Evolutionary conservation across 2,113 vertebrate genomes (phyloP).

Genomic region (Phyllostomus hastatus): DNA sequence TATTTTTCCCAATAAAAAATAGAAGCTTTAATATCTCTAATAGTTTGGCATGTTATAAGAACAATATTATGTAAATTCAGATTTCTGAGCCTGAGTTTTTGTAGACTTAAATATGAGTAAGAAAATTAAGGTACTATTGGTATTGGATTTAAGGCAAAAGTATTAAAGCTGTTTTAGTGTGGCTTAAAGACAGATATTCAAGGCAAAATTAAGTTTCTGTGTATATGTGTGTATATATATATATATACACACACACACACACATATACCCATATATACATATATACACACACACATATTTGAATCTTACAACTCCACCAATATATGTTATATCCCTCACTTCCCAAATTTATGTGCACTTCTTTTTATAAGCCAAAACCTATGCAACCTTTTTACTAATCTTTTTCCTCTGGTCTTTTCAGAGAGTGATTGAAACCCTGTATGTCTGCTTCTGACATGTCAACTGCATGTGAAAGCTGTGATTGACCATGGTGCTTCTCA

Average conservation of each 20-base stretch:
- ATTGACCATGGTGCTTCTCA: neutral
- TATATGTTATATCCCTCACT: neutral
- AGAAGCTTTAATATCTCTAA: neutral
- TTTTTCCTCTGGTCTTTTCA: neutral
- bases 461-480: neutral
- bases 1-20: conserved; percentile 26
- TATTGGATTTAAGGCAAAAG: conserved; percentile 21
- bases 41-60: neutral
- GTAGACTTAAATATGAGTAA: neutral
- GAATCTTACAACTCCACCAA: neutral
- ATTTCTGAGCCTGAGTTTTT: neutral
- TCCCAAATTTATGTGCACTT: neutral
- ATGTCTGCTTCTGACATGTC: neutral
- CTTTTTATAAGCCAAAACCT: neutral
- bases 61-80: neutral
- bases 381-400: neutral
- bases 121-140: neutral
- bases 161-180: neutral
- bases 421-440: neutral
- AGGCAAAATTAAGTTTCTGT: neutral
- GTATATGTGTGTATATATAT: no score
- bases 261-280: neutral
- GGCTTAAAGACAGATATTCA: neutral
- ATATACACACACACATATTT: neutral
- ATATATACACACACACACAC: neutral